These are phyloP conservation scores for Mormyrops boulengeri DNA, from an alignment of 2,797 vertebrate species.

Conservation along the genomic window DNA sequence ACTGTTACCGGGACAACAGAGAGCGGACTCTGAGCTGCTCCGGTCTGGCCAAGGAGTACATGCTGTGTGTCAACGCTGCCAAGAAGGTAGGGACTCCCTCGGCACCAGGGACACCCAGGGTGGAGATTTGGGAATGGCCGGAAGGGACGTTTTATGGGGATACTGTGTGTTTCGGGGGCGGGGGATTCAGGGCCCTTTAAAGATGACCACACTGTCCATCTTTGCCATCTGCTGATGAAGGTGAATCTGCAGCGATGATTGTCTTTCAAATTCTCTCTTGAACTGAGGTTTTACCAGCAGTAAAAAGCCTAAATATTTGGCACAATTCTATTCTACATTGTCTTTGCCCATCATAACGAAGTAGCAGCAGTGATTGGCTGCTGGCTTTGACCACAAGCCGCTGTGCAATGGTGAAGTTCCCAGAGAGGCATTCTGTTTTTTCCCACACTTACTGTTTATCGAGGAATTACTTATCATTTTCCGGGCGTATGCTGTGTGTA, in stretches of 20 bases:
- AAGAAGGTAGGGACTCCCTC: slow-evolving; percentile 70
- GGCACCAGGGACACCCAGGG: neutral
- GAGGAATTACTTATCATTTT: neutral
- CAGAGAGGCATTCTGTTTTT: neutral
- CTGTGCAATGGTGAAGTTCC: neutral
- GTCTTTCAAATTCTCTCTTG: neutral
- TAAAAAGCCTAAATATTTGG: neutral
- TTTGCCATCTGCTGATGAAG: neutral
- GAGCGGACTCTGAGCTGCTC: slow-evolving; percentile 77
- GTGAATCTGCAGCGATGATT: neutral
- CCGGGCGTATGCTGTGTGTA: neutral
- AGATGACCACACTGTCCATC: neutral
- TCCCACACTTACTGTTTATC: neutral
- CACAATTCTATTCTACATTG: neutral
- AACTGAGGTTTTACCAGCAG: neutral
- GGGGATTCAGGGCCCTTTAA: neutral
- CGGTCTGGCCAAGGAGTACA: slow-evolving; percentile 81
- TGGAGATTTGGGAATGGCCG: neutral
- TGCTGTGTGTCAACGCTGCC: slow-evolving; percentile 74
- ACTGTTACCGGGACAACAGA: slow-evolving; percentile 75
- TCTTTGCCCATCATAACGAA: neutral
- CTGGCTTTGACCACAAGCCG: neutral
- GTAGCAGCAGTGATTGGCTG: neutral
- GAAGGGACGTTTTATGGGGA: neutral
- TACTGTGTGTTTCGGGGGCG: neutral